These are phyloP conservation scores for Synodontis membranacea DNA, from an alignment of 2,113 vertebrate species.

Conservation along the genomic window DNA sequence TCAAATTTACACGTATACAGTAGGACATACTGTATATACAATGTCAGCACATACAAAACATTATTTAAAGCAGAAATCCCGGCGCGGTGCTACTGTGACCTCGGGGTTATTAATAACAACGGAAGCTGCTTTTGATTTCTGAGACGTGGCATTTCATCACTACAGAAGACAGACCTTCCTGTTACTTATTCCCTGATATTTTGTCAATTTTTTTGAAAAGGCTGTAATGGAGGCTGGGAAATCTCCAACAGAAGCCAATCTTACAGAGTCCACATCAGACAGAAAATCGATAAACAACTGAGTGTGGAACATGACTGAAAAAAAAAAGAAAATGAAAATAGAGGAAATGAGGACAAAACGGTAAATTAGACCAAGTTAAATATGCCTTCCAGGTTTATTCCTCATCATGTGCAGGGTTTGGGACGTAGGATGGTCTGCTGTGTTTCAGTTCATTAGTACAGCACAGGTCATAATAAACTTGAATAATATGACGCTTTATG, in stretches of 20 bases:
- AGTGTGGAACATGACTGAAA: slow-evolving; percentile 4
- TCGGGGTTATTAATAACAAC: neutral
- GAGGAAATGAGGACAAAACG: neutral
- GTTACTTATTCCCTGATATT: slow-evolving; percentile 27
- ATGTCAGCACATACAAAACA: neutral
- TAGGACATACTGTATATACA: too few species aligned
- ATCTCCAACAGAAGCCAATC: slow-evolving; percentile 10
- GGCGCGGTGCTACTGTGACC: neutral
- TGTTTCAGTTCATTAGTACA: neutral
- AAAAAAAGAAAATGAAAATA: neutral
- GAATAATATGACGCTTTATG: neutral
- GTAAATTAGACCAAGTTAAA: neutral
- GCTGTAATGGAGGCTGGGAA: slow-evolving; percentile 30
- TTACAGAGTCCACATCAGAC: neutral
- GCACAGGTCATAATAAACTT: neutral
- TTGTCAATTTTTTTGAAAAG: slow-evolving; percentile 23
- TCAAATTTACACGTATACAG: neutral
- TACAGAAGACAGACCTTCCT: slow-evolving; percentile 7
- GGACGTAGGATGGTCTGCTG: neutral
- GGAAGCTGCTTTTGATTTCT: neutral
- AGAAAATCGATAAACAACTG: neutral
- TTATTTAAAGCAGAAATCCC: neutral
- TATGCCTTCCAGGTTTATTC: neutral
- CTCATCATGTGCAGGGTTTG: neutral
- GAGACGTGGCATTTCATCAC: neutral